Evolutionary conservation across 2,113 vertebrate species (phyloP).

Genomic region (Lophura nycthemera): DNA sequence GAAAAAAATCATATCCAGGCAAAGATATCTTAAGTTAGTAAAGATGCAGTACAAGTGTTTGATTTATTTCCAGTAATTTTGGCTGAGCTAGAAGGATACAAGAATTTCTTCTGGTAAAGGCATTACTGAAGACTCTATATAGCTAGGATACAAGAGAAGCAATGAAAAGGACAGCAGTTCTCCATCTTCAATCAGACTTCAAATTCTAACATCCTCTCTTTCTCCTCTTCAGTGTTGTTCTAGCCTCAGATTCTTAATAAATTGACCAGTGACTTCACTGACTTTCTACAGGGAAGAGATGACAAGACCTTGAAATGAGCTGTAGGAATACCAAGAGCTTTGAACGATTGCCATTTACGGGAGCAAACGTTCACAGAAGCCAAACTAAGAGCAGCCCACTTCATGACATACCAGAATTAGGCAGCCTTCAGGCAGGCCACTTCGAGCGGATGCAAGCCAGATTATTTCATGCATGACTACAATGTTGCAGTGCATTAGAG

Average conservation of each 20-base stretch:
- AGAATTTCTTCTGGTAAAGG: neutral
- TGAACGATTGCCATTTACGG: slow-evolving; percentile 64
- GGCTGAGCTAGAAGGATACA: neutral
- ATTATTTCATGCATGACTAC: slow-evolving; percentile 75
- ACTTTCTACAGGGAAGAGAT: slow-evolving; percentile 17
- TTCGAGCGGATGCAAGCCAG: slow-evolving; percentile 61
- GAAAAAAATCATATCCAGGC: neutral
- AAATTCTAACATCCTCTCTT: neutral
- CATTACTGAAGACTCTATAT: neutral
- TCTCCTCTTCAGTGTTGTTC: neutral
- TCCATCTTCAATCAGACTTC: neutral
- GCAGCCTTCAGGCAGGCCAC: slow-evolving; percentile 55
- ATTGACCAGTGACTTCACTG: neutral
- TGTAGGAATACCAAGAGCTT: slow-evolving; percentile 59
- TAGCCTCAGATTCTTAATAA: neutral
- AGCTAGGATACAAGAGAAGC: neutral
- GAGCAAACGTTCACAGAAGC: slow-evolving; percentile 75
- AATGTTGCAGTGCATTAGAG: slow-evolving; percentile 68
- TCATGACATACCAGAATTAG: slow-evolving; percentile 68
- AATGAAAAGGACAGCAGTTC: neutral
- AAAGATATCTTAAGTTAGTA: neutral
- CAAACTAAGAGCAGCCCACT: slow-evolving; percentile 67
- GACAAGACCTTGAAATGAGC: slow-evolving; percentile 50
- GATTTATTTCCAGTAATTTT: neutral
- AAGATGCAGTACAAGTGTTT: neutral